Percentiles rank a stretch among this genome's conserved stretches.
Evolutionary conservation across 2,888 invertebrate species (phyloP).

Genomic region (Drosophila ustulata): DNA sequence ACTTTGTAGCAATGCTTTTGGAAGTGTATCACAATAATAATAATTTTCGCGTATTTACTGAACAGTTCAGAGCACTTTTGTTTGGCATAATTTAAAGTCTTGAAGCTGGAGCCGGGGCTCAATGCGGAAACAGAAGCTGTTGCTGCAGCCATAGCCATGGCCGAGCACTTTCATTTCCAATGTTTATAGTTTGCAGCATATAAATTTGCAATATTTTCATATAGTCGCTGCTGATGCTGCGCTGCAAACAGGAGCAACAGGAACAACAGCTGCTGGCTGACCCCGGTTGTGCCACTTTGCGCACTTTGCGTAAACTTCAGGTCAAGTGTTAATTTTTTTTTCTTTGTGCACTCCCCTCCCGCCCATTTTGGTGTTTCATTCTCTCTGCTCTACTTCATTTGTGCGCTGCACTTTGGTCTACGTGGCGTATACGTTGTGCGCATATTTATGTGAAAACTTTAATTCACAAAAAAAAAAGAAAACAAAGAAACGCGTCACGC

Average conservation of each 20-base stretch:
- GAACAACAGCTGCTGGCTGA: slow-evolving; percentile 13
- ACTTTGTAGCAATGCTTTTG: not conserved
- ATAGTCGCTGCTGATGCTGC: slow-evolving; percentile 14
- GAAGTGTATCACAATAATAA: not conserved
- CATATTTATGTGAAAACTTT: slow-evolving; percentile 67
- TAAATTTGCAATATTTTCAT: slow-evolving; percentile 58
- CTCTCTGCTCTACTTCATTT: slow-evolving; percentile 7
- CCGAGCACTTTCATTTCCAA: slow-evolving; percentile 31
- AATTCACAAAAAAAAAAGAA: slow-evolving; percentile 41
- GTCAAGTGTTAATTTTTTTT: slow-evolving; percentile 68
- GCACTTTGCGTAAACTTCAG: slow-evolving; percentile 50
- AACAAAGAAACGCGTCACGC: slow-evolving; percentile 38
- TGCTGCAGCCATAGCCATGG: not conserved
- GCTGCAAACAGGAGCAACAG: slow-evolving; percentile 10
- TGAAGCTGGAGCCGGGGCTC: not conserved
- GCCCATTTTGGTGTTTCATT: slow-evolving; percentile 7
- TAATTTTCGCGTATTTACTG: slow-evolving; percentile 33
- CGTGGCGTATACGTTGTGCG: slow-evolving; percentile 22
- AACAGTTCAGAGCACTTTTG: slow-evolving; percentile 6
- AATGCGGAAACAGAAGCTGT: not conserved
- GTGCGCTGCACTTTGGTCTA: not conserved
- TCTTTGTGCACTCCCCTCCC: too few relatives aligned
- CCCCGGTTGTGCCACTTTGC: slow-evolving; percentile 25
- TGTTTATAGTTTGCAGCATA: slow-evolving; percentile 37
- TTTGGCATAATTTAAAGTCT: slow-evolving; percentile 1